Evolutionary conservation across 2,113 vertebrate genomes (phyloP).

Genomic region (Colaptes auratus): DNA sequence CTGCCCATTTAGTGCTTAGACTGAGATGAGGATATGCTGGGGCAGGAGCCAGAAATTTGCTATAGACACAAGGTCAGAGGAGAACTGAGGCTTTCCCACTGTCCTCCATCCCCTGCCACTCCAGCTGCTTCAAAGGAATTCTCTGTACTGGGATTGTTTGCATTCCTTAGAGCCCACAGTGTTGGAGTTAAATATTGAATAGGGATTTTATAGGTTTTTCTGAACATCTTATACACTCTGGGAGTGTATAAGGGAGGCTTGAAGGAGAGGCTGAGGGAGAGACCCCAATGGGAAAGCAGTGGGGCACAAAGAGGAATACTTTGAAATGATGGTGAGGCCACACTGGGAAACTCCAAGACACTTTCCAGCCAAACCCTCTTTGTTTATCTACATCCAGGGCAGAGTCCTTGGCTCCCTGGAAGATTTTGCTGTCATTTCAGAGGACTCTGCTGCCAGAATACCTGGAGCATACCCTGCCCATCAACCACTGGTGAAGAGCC

Average conservation of each 20-base stretch:
- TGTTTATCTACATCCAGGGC: background rate
- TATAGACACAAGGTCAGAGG: background rate
- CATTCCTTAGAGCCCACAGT: background rate
- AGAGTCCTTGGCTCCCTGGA: background rate
- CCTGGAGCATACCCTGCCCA: background rate
- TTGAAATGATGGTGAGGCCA: background rate
- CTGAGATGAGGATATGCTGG: background rate
- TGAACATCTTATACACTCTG: background rate
- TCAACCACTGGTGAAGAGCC: conserved; percentile 28
- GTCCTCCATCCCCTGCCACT: background rate
- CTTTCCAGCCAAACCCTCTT: background rate
- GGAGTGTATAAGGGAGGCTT: background rate
- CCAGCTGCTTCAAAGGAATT: conserved; percentile 20
- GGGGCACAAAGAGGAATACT: background rate
- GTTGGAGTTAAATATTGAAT: background rate
- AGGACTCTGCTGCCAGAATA: background rate
- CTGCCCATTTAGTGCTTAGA: background rate
- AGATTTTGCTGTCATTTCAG: background rate
- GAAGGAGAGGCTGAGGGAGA: background rate
- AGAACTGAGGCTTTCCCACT: background rate
- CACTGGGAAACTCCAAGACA: background rate
- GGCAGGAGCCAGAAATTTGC: background rate
- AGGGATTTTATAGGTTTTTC: conserved; percentile 50
- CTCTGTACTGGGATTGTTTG: conserved; percentile 6
- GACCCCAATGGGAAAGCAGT: background rate